phyloP scores from a whole-genome alignment of 1,140 invertebrate genomes.

The Euura lappo region DNA sequence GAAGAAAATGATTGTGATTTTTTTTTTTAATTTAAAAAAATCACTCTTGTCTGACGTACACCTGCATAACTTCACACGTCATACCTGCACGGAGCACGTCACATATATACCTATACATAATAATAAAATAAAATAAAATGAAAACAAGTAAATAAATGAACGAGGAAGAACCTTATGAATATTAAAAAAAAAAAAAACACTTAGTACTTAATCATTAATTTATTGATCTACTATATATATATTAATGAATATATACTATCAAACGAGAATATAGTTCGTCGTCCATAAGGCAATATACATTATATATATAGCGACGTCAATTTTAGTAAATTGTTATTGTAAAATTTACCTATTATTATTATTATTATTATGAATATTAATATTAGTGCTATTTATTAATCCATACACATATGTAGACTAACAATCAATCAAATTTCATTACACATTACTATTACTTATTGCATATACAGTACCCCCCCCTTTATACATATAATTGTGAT shows the following conservation, averaged over 20 bases:
- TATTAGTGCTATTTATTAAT: constrained; percentile 33
- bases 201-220: constrained; percentile 53
- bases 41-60: no score
- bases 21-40: no score
- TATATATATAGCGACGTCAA: neutral
- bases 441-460: neutral
- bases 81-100: neutral
- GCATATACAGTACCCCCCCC: no score
- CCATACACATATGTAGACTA: constrained; percentile 18
- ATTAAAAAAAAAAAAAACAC: constrained; percentile 22
- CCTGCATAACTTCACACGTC: no score
- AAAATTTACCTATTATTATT: neutral
- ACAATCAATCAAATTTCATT: neutral
- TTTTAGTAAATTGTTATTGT: constrained; percentile 3
- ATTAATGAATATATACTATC: no score
- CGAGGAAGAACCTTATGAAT: neutral
- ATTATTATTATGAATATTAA: neutral
- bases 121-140: neutral
- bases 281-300: neutral
- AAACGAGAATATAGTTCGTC: no score
- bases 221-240: constrained; percentile 41
- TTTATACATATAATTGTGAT: neutral
- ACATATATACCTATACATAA: neutral
- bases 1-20: neutral
- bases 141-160: neutral